Conservation (phyloP, 2,797 vertebrate species). For the Xenopus petersii region DNA sequence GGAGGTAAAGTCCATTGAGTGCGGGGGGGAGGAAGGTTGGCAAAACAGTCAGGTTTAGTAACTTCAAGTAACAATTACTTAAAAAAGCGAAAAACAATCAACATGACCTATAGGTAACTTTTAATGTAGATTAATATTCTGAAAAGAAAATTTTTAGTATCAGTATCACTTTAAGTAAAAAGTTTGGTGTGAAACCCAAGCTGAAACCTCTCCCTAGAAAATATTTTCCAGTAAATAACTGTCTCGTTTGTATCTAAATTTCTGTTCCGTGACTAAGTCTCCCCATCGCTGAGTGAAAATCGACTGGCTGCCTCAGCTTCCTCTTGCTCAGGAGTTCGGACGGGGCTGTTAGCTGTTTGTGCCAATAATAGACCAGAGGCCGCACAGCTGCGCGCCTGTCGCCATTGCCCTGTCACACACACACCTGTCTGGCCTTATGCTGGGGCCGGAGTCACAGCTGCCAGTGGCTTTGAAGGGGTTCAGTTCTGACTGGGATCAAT, state of each 20-base stretch:
- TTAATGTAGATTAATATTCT: too few relatives aligned
- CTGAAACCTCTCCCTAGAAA: too few relatives aligned
- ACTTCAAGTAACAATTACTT: too few relatives aligned
- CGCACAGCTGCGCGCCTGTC: slow-evolving; percentile 42
- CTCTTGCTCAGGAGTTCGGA: not conserved
- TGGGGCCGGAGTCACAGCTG: slow-evolving; percentile 30
- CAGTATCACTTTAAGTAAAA: too few relatives aligned
- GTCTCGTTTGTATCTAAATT: slow-evolving; percentile 46
- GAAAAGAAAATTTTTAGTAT: too few relatives aligned
- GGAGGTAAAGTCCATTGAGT: too few relatives aligned
- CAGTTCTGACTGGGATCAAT: slow-evolving; percentile 28
- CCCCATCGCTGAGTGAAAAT: not conserved
- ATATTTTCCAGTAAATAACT: slow-evolving; percentile 29
- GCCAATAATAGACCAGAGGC: slow-evolving; percentile 38
- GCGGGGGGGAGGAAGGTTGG: too few relatives aligned
- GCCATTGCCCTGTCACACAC: slow-evolving; percentile 25
- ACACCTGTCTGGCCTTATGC: slow-evolving; percentile 46
- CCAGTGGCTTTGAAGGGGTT: slow-evolving; percentile 33
- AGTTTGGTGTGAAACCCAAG: too few relatives aligned
- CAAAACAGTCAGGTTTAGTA: too few relatives aligned
- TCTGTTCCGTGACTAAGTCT: accelerated
- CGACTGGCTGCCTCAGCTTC: not conserved
- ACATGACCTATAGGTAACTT: too few relatives aligned
- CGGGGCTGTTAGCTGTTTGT: slow-evolving; percentile 9
- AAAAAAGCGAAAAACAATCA: too few relatives aligned